A percentile compares a stretch with the other conserved stretches of the same genome.
phyloP scores from a whole-genome alignment of 2,113 vertebrate species.

The Promerops cafer region DNA sequence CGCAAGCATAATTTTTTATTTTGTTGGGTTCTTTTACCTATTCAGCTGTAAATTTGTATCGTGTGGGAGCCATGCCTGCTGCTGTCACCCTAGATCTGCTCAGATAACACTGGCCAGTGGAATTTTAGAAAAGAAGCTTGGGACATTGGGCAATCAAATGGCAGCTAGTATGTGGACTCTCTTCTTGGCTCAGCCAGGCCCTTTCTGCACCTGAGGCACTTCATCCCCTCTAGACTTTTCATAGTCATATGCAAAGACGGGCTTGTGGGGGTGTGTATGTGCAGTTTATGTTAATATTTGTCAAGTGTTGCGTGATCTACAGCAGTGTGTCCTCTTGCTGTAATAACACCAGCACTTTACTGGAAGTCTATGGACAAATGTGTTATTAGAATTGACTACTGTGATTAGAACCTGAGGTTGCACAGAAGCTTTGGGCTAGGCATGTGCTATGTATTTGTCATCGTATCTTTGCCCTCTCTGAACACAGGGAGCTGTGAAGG shows the following conservation, averaged over 20 bases:
- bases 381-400: not conserved
- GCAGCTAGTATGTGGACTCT: not conserved
- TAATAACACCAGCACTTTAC: not conserved
- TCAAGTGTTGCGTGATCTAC: not conserved
- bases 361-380: not conserved
- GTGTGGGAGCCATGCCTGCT: not conserved
- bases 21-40: not conserved
- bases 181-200: not conserved
- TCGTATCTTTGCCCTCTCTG: not conserved
- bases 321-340: not conserved
- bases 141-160: not conserved
- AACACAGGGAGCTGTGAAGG: not conserved
- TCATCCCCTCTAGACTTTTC: not conserved
- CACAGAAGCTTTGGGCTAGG: not conserved
- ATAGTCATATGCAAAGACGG: not conserved
- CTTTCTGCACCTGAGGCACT: not conserved
- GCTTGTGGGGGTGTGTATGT: accelerated
- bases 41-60: not conserved
- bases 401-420: not conserved
- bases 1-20: not conserved
- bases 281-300: not conserved
- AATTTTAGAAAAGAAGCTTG: not conserved
- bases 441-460: not conserved
- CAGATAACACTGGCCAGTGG: not conserved
- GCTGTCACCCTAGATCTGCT: not conserved